These are phyloP conservation scores for Dinocampus coccinellae DNA, from an alignment of 2,888 invertebrate species.

Conservation along the genomic window DNA sequence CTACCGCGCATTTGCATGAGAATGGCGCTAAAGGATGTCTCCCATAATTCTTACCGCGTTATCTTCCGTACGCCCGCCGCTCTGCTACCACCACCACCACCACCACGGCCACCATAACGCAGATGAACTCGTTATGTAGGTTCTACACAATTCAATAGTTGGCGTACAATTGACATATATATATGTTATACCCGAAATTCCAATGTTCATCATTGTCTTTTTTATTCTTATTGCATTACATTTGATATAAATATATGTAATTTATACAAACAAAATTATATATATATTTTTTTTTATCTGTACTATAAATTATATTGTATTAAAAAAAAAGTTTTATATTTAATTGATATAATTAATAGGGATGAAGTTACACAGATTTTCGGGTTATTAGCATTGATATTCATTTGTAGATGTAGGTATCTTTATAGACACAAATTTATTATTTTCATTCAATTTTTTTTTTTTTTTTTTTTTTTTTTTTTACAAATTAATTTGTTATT, in stretches of 20 bases:
- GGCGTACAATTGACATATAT: conserved; percentile 23
- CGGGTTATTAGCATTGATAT: background rate
- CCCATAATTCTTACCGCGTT: conserved; percentile 62
- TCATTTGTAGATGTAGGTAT: background rate
- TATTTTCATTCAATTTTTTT: conserved; percentile 3
- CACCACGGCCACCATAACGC: conserved; percentile 29
- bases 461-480: too few species aligned
- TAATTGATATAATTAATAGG: background rate
- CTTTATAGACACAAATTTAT: background rate
- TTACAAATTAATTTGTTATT: too few species aligned
- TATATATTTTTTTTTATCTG: too few species aligned
- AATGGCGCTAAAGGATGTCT: conserved; percentile 63
- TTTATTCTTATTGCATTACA: background rate
- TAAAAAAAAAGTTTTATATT: background rate
- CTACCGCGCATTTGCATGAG: conserved; percentile 63
- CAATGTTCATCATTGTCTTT: background rate
- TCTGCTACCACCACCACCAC: too few species aligned
- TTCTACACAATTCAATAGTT: conserved; percentile 36
- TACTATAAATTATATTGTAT: too few species aligned
- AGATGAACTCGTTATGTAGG: conserved; percentile 51
- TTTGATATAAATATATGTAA: too few species aligned
- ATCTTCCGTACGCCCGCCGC: conserved; percentile 49
- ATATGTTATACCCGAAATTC: conserved; percentile 22
- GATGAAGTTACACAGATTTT: background rate
- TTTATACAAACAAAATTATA: background rate